These are phyloP conservation scores for Dryobotodes eremita DNA, from an alignment of 2,888 invertebrate genomes.

Conservation along the genomic window DNA sequence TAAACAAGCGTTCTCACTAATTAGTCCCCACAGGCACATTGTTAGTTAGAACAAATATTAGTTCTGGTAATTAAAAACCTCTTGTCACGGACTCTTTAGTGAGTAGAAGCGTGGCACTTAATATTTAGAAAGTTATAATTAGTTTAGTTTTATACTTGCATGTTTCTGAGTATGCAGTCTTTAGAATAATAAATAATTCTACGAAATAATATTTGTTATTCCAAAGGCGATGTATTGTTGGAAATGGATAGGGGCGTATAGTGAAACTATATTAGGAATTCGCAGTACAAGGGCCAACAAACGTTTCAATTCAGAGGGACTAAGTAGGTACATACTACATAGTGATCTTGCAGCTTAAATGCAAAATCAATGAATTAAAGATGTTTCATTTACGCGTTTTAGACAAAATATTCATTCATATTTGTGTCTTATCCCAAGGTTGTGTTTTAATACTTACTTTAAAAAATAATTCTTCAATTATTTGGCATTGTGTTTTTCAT, in stretches of 20 bases:
- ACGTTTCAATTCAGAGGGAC: not conserved
- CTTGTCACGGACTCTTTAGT: slow-evolving; percentile 8
- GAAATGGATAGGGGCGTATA: not conserved
- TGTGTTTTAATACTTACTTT: not conserved
- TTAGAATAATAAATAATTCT: slow-evolving; percentile 8
- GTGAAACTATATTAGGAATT: not conserved
- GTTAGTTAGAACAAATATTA: slow-evolving; percentile 7
- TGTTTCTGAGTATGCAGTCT: slow-evolving; percentile 6
- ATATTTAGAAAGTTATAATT: slow-evolving; percentile 48
- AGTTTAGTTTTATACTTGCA: slow-evolving; percentile 25
- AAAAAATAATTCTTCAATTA: not conserved
- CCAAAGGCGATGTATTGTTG: not conserved
- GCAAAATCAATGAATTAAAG: not conserved
- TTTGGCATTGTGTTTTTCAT: not conserved
- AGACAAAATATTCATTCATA: not conserved
- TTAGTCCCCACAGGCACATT: not conserved
- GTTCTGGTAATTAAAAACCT: slow-evolving; percentile 19
- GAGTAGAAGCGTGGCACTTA: slow-evolving; percentile 18
- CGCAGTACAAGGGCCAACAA: not conserved
- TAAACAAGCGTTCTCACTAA: slow-evolving; percentile 1
- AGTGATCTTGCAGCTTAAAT: not conserved
- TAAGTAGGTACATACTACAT: too few relatives aligned
- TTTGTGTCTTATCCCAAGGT: not conserved
- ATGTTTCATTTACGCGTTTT: not conserved
- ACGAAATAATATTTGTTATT: not conserved